These are phyloP conservation scores for Arrhamphus sclerolepis DNA, from an alignment of 2,797 vertebrate species.

Conservation along the genomic window DNA sequence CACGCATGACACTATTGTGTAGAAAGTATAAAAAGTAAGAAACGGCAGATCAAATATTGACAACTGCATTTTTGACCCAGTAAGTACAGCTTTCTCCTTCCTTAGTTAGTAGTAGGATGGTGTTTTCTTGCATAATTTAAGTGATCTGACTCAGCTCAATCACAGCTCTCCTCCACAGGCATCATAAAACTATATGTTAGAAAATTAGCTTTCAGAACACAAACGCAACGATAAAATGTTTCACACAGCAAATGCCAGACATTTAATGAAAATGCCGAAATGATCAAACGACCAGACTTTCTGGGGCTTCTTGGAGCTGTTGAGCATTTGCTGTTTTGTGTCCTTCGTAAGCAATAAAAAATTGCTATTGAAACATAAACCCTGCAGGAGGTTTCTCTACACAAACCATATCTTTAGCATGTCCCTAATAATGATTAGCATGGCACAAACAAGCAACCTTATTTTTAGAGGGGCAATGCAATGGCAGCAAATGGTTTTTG, in stretches of 20 bases:
- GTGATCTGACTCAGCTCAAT: too few relatives aligned
- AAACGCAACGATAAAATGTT: too few relatives aligned
- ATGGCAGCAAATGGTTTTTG: constrained; percentile 45
- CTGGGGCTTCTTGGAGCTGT: too few relatives aligned
- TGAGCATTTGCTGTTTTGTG: background rate
- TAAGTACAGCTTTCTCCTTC: background rate
- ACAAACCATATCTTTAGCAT: background rate
- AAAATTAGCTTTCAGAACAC: too few relatives aligned
- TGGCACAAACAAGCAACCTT: background rate
- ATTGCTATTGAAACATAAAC: background rate
- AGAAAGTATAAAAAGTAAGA: background rate
- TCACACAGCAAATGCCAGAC: too few relatives aligned
- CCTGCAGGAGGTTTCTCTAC: background rate
- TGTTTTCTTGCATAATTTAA: too few relatives aligned
- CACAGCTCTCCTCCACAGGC: too few relatives aligned
- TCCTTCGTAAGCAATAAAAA: background rate
- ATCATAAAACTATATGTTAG: too few relatives aligned
- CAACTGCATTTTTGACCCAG: background rate
- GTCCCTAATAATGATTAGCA: background rate
- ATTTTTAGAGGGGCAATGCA: background rate
- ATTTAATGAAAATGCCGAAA: too few relatives aligned
- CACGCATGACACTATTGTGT: too few relatives aligned
- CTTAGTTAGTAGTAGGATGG: too few relatives aligned
- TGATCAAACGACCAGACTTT: too few relatives aligned
- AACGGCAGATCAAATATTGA: background rate